Evolutionary conservation across 2,797 vertebrate species (phyloP).

Genomic region (Sebastes itinus): DNA sequence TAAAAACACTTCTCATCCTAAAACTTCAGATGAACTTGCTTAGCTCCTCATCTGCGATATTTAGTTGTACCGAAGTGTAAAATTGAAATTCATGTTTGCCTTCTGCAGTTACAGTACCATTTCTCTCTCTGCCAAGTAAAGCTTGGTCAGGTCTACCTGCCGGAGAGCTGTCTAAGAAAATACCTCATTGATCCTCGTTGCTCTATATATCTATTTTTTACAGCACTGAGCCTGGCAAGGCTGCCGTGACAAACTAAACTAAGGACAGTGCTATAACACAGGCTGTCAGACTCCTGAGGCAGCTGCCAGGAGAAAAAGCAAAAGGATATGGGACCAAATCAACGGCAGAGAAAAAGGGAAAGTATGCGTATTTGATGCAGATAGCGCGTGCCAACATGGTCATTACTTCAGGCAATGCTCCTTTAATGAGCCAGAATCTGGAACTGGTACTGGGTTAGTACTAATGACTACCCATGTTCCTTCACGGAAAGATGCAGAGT

Average conservation of each 20-base stretch:
- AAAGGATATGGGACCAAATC: slow-evolving; percentile 2
- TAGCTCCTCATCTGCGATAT: slow-evolving; percentile 12
- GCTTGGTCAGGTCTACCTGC: slow-evolving; percentile 36
- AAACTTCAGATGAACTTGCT: background rate
- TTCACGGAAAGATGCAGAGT: background rate
- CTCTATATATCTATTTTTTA: slow-evolving; percentile 25
- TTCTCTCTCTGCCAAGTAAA: slow-evolving; percentile 41
- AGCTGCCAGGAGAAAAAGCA: slow-evolving; percentile 20
- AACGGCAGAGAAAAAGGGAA: slow-evolving; percentile 15
- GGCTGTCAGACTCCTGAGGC: slow-evolving; percentile 33
- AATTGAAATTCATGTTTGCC: slow-evolving; percentile 40
- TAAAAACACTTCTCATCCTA: background rate
- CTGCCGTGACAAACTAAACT: slow-evolving; percentile 27
- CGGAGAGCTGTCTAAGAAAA: slow-evolving; percentile 36
- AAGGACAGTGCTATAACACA: slow-evolving; percentile 10
- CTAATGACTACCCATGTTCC: slow-evolving; percentile 14
- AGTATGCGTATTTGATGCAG: slow-evolving; percentile 7
- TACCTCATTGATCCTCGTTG: slow-evolving; percentile 32
- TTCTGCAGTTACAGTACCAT: slow-evolving; percentile 5
- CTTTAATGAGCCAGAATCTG: slow-evolving; percentile 41
- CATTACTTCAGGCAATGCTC: slow-evolving; percentile 39
- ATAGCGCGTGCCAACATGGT: slow-evolving; percentile 14
- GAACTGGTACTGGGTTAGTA: background rate
- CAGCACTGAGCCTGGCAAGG: background rate
- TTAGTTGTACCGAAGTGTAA: slow-evolving; percentile 13